Conservation (phyloP, 1,140 invertebrate genomes). For the Phymorhynchus buccinoides region DNA sequence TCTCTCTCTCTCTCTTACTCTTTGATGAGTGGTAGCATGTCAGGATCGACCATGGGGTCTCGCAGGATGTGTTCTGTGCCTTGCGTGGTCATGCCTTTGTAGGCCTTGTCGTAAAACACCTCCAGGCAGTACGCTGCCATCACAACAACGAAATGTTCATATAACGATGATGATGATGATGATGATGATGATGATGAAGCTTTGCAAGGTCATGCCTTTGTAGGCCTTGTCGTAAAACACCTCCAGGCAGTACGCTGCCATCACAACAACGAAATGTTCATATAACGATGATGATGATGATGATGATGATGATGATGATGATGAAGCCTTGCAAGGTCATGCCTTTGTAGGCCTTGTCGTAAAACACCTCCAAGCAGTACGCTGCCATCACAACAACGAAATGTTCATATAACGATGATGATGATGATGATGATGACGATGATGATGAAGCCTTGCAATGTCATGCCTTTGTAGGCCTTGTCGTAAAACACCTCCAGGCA, state of each 20-base stretch:
- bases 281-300: background rate
- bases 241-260: slow-evolving; percentile 64
- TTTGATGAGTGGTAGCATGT: slow-evolving; percentile 47
- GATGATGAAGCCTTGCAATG: slow-evolving; percentile 35
- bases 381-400: slow-evolving; percentile 53
- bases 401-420: too few relatives aligned
- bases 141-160: too few relatives aligned
- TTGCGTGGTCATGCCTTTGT: slow-evolving; percentile 39
- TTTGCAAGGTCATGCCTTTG: slow-evolving; percentile 39
- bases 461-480: slow-evolving; percentile 47
- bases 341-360: slow-evolving; percentile 59
- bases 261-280: too few relatives aligned
- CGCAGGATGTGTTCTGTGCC: slow-evolving; percentile 47
- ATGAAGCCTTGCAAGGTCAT: slow-evolving; percentile 36
- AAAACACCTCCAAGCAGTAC: slow-evolving; percentile 60
- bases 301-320: background rate
- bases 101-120: slow-evolving; percentile 61
- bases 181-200: slow-evolving; percentile 17
- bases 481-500: slow-evolving; percentile 64
- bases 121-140: slow-evolving; percentile 64
- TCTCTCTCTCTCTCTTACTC: slow-evolving; percentile 44
- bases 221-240: slow-evolving; percentile 61
- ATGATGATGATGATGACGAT: background rate
- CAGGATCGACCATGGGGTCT: slow-evolving; percentile 54
- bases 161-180: background rate